These are phyloP conservation scores for Cotesia vestalis DNA, from an alignment of 1,140 invertebrate species.

Conservation along the genomic window DNA sequence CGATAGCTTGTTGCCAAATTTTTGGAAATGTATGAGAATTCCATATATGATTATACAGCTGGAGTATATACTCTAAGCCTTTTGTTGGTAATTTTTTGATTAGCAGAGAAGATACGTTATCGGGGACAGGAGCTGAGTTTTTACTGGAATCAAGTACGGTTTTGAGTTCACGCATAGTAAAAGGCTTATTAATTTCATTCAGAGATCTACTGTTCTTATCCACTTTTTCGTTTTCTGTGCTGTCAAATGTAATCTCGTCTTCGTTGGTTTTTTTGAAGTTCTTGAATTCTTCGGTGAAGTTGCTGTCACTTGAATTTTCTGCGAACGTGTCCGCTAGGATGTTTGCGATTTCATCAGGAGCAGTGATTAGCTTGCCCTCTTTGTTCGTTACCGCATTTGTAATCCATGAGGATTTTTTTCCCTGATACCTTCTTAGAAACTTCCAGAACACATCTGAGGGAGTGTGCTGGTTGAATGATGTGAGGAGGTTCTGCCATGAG, in stretches of 20 bases:
- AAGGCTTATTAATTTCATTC: too few species aligned
- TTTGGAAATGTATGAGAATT: constrained; percentile 45
- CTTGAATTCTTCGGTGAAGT: constrained; percentile 42
- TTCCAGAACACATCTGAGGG: too few species aligned
- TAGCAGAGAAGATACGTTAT: constrained; percentile 41
- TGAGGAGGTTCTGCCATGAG: too few species aligned
- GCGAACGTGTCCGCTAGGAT: constrained; percentile 45
- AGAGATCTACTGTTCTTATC: not conserved
- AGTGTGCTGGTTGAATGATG: too few species aligned
- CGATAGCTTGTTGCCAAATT: constrained; percentile 52
- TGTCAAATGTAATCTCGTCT: not conserved
- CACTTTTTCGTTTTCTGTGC: not conserved
- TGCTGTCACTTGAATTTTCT: constrained; percentile 46
- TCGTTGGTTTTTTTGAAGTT: constrained; percentile 28
- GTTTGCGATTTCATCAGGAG: constrained; percentile 40
- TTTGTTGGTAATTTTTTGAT: constrained; percentile 46
- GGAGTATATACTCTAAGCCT: constrained; percentile 35
- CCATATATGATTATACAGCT: constrained; percentile 46
- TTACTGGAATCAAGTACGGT: not conserved
- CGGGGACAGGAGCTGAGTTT: constrained; percentile 41
- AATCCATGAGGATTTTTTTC: not conserved
- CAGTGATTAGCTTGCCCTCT: constrained; percentile 25
- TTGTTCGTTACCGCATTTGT: not conserved
- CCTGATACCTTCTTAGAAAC: constrained; percentile 22
- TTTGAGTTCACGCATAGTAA: constrained; percentile 21